Evolutionary conservation across 1,140 invertebrate genomes (phyloP).

Genomic region (Dreissena polymorpha): DNA sequence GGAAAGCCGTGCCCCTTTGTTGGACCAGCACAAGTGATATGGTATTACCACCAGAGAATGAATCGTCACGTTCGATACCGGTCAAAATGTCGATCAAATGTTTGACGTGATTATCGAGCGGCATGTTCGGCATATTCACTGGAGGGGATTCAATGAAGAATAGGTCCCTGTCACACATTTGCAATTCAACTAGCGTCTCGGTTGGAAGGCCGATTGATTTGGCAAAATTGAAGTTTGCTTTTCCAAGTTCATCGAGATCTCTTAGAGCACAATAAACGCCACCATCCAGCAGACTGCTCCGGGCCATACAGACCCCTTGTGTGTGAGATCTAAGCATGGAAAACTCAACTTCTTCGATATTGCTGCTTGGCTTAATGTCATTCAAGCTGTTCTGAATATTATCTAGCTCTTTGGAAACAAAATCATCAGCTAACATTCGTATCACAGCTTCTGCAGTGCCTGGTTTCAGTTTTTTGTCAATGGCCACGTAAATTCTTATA

Average conservation of each 20-base stretch:
- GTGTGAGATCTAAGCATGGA: constrained; percentile 42
- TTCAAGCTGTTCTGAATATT: constrained; percentile 37
- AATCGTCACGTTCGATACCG: constrained; percentile 36
- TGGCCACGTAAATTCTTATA: constrained; percentile 29
- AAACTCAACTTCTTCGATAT: constrained; percentile 30
- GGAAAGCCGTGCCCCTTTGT: constrained; percentile 65
- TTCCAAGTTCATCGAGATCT: constrained; percentile 58
- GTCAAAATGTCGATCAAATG: constrained; percentile 59
- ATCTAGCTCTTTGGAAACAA: constrained; percentile 32
- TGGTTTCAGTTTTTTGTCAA: neutral
- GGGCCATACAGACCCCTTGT: constrained; percentile 52
- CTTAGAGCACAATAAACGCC: constrained; percentile 55
- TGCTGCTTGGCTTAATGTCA: neutral
- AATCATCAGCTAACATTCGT: constrained; percentile 13
- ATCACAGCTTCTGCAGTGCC: constrained; percentile 30
- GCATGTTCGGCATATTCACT: neutral
- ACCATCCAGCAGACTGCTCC: constrained; percentile 54
- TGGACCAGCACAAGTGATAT: constrained; percentile 73
- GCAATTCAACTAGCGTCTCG: constrained; percentile 25
- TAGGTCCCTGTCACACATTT: neutral
- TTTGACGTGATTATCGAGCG: constrained; percentile 27
- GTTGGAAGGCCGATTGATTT: constrained; percentile 46
- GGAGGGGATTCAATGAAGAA: neutral
- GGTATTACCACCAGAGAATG: constrained; percentile 35
- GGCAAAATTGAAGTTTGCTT: constrained; percentile 51